phyloP scores from a whole-genome alignment of 2,888 invertebrate genomes.

The Ectemnius continuus region DNA sequence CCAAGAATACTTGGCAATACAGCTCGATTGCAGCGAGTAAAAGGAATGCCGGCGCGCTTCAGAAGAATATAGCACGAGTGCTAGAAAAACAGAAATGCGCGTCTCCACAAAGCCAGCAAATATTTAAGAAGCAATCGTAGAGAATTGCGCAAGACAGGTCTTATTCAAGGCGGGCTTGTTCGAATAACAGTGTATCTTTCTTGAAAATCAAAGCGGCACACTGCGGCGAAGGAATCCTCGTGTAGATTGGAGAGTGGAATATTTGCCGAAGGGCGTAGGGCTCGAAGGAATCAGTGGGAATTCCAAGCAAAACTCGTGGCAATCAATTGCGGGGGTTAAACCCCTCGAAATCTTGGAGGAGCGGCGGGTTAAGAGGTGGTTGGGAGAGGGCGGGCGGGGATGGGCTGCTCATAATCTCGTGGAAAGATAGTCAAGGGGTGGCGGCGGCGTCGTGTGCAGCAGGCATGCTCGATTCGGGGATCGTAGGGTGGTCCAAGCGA shows the following conservation, averaged over 20 bases:
- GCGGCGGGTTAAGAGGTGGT: not conserved
- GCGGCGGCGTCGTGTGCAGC: not conserved
- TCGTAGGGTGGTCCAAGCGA: constrained; percentile 1
- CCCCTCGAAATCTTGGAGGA: not conserved
- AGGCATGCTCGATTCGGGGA: not conserved
- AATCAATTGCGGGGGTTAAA: constrained; percentile 3
- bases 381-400: not conserved
- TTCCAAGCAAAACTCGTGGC: constrained; percentile 5
- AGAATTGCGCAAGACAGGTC: too few species aligned
- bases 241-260: not conserved
- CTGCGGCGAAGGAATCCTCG: not conserved
- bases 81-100: too few species aligned
- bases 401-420: constrained; percentile 4
- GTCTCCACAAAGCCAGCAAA: too few species aligned
- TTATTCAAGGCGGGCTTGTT: too few species aligned
- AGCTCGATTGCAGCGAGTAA: too few species aligned
- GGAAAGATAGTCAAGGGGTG: not conserved
- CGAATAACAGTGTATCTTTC: too few species aligned
- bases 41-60: too few species aligned
- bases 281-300: constrained; percentile 4
- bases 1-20: too few species aligned
- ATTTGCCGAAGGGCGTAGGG: not conserved
- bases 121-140: too few species aligned
- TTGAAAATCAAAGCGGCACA: not conserved
- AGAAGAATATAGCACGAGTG: too few species aligned